phyloP scores from a whole-genome alignment of 2,113 vertebrate genomes.

The Eudyptes chrysolophus region DNA sequence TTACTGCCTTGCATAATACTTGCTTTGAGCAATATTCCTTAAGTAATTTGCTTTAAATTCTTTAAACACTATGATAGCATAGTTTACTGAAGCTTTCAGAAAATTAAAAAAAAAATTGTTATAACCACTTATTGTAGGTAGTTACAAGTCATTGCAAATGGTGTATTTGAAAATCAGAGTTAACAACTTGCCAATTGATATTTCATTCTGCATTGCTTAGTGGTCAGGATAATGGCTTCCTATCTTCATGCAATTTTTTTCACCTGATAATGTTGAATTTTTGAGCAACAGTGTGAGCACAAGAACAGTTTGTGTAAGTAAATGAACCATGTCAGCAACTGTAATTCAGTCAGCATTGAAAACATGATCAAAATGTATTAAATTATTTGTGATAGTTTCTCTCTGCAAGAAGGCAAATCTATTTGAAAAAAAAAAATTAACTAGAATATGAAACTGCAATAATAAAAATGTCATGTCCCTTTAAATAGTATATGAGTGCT shows the following conservation, averaged over 20 bases:
- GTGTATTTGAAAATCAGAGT: conserved; percentile 50
- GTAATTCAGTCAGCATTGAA: conserved; percentile 48
- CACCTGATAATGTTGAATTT: conserved; percentile 47
- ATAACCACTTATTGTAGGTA: conserved; percentile 25
- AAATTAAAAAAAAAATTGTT: background rate
- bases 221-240: conserved; percentile 54
- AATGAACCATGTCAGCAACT: conserved; percentile 57
- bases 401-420: conserved; percentile 13
- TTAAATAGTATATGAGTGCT: conserved; percentile 40
- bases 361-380: conserved; percentile 52
- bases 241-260: conserved; percentile 27
- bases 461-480: conserved; percentile 42
- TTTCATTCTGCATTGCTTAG: conserved; percentile 46
- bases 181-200: conserved; percentile 52
- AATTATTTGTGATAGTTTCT: conserved; percentile 46
- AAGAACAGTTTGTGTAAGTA: conserved; percentile 53
- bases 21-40: conserved; percentile 35
- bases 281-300: conserved; percentile 18
- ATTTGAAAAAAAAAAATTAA: conserved; percentile 25
- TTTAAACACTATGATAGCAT: conserved; percentile 18
- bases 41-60: conserved; percentile 57
- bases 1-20: background rate
- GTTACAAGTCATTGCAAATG: conserved; percentile 38
- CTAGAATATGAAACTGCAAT: conserved; percentile 20
- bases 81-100: conserved; percentile 40